Conservation (phyloP, 2,797 vertebrate genomes). For the Smutsia temminckii region DNA sequence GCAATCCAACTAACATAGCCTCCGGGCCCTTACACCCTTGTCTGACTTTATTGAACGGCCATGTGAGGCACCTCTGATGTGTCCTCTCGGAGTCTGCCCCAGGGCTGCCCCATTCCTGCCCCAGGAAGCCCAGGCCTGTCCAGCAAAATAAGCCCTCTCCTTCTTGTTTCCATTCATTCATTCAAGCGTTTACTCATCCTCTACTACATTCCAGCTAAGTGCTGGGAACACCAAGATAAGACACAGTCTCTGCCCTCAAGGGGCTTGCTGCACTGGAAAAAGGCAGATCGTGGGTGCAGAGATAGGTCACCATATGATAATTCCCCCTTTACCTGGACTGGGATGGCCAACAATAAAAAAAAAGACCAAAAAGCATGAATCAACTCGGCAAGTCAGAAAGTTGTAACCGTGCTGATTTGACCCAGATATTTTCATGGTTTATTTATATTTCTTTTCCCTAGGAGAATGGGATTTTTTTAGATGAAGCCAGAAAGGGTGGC, state of each 20-base stretch:
- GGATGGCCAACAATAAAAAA: background rate
- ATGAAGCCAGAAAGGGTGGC: background rate
- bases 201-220: background rate
- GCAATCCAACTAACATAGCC: background rate
- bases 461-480: background rate
- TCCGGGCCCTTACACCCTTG: background rate
- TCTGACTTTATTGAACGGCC: background rate
- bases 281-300: too few relatives aligned
- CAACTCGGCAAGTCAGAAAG: background rate
- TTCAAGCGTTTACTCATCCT: background rate
- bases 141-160: background rate
- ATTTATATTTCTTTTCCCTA: background rate
- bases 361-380: background rate
- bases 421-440: background rate
- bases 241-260: background rate
- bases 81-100: background rate
- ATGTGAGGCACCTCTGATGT: background rate
- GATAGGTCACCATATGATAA: background rate
- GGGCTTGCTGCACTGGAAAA: background rate
- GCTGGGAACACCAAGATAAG: background rate
- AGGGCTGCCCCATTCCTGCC: background rate
- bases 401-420: background rate
- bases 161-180: background rate
- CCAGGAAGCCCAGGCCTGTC: background rate
- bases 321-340: background rate